phyloP scores from a whole-genome alignment of 2,888 invertebrate species.

The Pristionchus mayeri region DNA sequence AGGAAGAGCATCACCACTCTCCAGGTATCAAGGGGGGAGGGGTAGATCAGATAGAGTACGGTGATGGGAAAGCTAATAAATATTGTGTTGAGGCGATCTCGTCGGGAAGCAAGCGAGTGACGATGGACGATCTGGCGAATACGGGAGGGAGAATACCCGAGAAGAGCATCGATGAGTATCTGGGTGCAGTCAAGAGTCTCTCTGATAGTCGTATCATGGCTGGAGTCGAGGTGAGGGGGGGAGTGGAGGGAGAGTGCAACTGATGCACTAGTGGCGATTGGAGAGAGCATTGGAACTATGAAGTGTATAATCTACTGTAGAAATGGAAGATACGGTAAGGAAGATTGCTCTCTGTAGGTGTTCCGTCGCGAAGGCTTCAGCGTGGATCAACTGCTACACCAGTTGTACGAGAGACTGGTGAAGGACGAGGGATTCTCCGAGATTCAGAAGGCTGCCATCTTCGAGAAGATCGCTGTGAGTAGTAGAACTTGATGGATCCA shows the following conservation, averaged over 20 bases:
- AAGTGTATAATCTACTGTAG: background rate
- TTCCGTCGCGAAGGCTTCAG: slow-evolving; percentile 56
- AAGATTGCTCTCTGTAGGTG: background rate
- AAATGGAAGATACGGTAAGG: slow-evolving; percentile 51
- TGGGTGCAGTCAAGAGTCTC: background rate
- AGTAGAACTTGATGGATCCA: background rate
- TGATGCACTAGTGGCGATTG: background rate
- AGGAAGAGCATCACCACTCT: slow-evolving; percentile 68
- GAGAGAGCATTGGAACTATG: background rate
- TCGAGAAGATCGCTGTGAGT: slow-evolving; percentile 58
- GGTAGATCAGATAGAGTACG: slow-evolving; percentile 1
- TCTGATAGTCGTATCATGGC: background rate
- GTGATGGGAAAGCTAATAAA: too few species aligned
- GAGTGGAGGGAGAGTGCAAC: too few species aligned
- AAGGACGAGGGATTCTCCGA: slow-evolving; percentile 41
- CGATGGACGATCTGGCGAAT: background rate
- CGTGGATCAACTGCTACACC: slow-evolving; percentile 56
- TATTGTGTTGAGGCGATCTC: background rate
- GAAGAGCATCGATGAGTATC: background rate
- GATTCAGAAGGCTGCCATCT: slow-evolving; percentile 57
- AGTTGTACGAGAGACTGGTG: slow-evolving; percentile 48
- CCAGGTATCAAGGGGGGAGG: too few species aligned
- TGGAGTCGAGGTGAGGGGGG: background rate
- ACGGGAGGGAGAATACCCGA: slow-evolving; percentile 34
- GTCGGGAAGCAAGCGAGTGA: background rate